Conservation (phyloP, 2,797 vertebrate species). For the Anguilla megastoma region DNA sequence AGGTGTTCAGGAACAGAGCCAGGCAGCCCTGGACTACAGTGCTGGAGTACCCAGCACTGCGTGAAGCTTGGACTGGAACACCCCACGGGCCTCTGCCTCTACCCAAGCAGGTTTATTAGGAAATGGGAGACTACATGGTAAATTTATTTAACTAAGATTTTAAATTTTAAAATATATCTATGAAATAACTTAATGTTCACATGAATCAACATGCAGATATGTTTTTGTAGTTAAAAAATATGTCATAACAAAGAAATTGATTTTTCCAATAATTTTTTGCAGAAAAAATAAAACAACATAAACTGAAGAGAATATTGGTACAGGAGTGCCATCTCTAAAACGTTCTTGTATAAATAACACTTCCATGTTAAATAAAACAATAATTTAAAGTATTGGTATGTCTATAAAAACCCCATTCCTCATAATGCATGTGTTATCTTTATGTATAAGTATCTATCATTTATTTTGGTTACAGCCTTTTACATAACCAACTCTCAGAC, state of each 20-base stretch:
- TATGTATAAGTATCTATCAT: conserved; percentile 58
- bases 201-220: not conserved
- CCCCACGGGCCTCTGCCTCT: not conserved
- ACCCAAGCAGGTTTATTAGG: not conserved
- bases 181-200: not conserved
- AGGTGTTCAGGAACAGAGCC: no score
- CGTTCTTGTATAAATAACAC: conserved; percentile 50
- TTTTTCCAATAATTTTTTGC: not conserved
- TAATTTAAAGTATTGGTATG: conserved; percentile 50
- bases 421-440: conserved; percentile 54
- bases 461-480: conserved; percentile 49
- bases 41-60: not conserved
- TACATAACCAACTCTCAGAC: not conserved
- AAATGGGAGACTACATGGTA: not conserved
- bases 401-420: no score
- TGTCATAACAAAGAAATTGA: not conserved
- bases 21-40: not conserved
- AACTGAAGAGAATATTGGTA: not conserved
- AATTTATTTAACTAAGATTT: not conserved
- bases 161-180: not conserved
- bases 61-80: not conserved
- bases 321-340: conserved; percentile 32
- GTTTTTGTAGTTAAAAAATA: not conserved
- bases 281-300: not conserved
- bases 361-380: conserved; percentile 53